A percentile compares a stretch with the other conserved stretches of the same genome.
phyloP scores from a whole-genome alignment of 2,888 invertebrate genomes.

The Aspidapion aeneum region DNA sequence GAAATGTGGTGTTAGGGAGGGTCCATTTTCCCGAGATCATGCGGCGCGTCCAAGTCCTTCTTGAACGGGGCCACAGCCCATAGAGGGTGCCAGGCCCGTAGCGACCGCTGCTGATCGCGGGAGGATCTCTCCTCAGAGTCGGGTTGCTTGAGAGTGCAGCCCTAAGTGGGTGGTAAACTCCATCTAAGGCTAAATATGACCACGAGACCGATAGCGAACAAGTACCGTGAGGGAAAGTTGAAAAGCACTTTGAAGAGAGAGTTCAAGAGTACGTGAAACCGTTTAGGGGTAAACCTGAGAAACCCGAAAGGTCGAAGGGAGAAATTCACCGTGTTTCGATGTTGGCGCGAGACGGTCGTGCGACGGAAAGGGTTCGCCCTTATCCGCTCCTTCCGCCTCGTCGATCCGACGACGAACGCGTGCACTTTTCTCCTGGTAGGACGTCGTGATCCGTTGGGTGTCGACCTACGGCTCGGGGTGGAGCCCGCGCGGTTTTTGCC shows the following conservation, averaged over 20 bases:
- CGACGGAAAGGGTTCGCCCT: constrained; percentile 19
- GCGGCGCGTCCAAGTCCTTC: constrained; percentile 50
- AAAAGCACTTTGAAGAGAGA: constrained; percentile 45
- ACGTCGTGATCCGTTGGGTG: constrained; percentile 55
- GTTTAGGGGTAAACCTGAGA: constrained; percentile 41
- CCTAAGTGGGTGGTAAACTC: constrained; percentile 56
- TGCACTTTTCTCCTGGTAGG: constrained; percentile 51
- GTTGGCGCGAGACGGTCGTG: constrained; percentile 24
- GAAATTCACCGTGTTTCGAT: constrained; percentile 31
- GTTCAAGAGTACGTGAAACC: constrained; percentile 54
- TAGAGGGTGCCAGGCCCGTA: constrained; percentile 56
- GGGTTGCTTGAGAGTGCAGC: constrained; percentile 58
- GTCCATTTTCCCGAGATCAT: constrained; percentile 39
- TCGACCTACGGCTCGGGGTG: constrained; percentile 45
- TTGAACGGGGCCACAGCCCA: constrained; percentile 53
- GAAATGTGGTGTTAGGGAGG: constrained; percentile 51
- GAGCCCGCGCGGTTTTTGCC: constrained; percentile 21
- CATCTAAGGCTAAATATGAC: constrained; percentile 54
- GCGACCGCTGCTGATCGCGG: constrained; percentile 38
- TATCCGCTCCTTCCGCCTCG: constrained; percentile 22
- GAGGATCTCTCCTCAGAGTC: constrained; percentile 49
- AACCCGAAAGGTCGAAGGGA: constrained; percentile 37
- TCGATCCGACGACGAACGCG: constrained; percentile 31
- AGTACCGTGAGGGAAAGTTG: constrained; percentile 50
- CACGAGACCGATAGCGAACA: constrained; percentile 60